Evolutionary conservation across 2,113 vertebrate species (phyloP), one percentile per base, ranked within the genome.

Genomic region (Microtus ochrogaster): DNA sequence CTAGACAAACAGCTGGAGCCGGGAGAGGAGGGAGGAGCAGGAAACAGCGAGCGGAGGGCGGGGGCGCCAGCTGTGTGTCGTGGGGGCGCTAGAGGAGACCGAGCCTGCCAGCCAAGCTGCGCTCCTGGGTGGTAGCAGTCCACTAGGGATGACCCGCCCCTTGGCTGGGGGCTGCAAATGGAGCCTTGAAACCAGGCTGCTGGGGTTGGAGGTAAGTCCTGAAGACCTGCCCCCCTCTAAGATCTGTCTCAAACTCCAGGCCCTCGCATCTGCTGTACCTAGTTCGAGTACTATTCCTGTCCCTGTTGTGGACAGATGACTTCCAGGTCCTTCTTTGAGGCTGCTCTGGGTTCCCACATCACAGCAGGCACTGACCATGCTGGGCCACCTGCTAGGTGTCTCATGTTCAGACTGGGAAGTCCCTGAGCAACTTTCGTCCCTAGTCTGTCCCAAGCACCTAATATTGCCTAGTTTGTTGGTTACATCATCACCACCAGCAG

Each of bases 1-100:
- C 90, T 90, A 33, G 92, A 95, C 95, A 88, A 96, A 97, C 97
- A 97, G 97, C 97, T 97, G 97, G 96, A 96, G 90, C 94, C 88
- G 79, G 86, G 74, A 33, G 49, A 4, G 65, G 84, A 21, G 21
- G 36, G 88, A 90, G 95, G 95, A 74, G 97, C 97, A 98, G 97
- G 97, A 97, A 98, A 33, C 66, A 1, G 70, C 74, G 90, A 36
- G 63, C 21, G 0, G 28, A 65, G 97, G 95, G 96, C 65, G 74
- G 94, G 95, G 92, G 93, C 55, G 87, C 93, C 96, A 96, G 95
- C 93, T 96, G 96, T 39, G 1, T 14, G 58, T 58, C 87, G 49
- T 33, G 39, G 92, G 95, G 81, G 82, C 89, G 16, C 33, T 36
- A 10, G 26, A 36, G 87, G 74, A 49, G 88, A 81, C 74, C 22